A percentile compares a stretch with the other conserved stretches of the same genome.
phyloP scores from a whole-genome alignment of 2,113 vertebrate genomes.

The Hippoglossus stenolepis region DNA sequence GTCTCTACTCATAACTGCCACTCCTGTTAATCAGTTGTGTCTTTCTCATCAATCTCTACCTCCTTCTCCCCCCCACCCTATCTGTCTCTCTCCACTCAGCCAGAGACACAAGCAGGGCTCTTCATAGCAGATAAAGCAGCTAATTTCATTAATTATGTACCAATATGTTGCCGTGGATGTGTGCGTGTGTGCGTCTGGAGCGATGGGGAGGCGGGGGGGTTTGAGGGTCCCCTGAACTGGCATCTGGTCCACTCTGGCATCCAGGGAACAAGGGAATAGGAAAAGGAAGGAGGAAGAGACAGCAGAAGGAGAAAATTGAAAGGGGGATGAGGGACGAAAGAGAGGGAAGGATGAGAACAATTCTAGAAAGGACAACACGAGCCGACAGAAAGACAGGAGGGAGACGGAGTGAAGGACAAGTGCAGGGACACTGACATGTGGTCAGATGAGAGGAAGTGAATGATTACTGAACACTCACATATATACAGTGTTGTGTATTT shows the following conservation, averaged over 20 bases:
- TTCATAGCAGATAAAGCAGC: constrained; percentile 94
- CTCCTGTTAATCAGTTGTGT: constrained; percentile 65
- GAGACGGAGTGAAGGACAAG: background rate
- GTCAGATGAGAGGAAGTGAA: background rate
- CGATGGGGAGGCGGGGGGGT: background rate
- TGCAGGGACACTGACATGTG: background rate
- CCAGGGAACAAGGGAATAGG: constrained; percentile 43
- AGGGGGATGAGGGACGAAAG: constrained; percentile 13
- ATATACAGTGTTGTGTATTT: background rate
- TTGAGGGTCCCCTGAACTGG: constrained; percentile 82
- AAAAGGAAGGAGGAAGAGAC: background rate
- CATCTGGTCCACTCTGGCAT: constrained; percentile 88
- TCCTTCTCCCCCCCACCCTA: constrained; percentile 28
- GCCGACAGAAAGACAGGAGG: no score
- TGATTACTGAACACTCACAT: background rate
- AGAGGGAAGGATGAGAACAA: background rate
- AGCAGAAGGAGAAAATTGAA: background rate
- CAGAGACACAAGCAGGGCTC: constrained; percentile 74
- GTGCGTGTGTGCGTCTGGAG: constrained; percentile 36
- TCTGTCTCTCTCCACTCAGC: constrained; percentile 60
- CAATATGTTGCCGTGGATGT: constrained; percentile 84
- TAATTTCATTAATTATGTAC: constrained; percentile 99
- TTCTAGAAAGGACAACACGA: background rate
- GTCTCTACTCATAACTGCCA: constrained; percentile 30
- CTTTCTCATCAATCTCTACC: constrained; percentile 65